Percentiles rank a stretch among this genome's conserved stretches.
Conservation (phyloP, 2,113 vertebrate species). For the Leiothrix lutea region DNA sequence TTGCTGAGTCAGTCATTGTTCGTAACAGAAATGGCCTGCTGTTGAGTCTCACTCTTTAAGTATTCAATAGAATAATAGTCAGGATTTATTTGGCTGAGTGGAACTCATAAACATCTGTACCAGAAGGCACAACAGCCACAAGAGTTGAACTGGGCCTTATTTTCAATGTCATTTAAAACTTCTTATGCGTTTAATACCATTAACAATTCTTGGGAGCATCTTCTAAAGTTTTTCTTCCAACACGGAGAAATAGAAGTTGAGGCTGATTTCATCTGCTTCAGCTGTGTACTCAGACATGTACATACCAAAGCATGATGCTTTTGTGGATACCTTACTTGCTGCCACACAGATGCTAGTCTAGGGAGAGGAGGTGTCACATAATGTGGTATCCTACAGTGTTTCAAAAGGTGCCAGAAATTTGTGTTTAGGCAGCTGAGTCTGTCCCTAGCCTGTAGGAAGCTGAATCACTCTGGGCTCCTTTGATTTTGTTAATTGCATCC, state of each 20-base stretch:
- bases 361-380: neutral
- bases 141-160: neutral
- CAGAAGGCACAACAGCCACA: neutral
- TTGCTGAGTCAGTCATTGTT: conserved; percentile 11
- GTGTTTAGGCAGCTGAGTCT: neutral
- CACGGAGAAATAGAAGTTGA: neutral
- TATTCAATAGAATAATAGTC: neutral
- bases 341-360: neutral
- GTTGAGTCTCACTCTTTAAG: neutral
- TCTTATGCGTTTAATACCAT: neutral
- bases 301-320: neutral
- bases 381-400: neutral
- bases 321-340: neutral
- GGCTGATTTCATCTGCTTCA: neutral
- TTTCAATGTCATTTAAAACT: neutral
- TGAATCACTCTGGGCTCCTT: neutral
- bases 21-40: neutral
- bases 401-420: neutral
- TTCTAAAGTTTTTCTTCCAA: neutral
- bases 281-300: neutral
- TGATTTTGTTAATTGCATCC: neutral
- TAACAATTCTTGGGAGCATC: neutral
- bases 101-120: neutral
- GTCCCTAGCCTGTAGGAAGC: neutral
- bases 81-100: neutral